Evolutionary conservation across 2,797 vertebrate species (phyloP), one percentile per base, ranked within the genome.

Genomic region (Aphelocoma californica): DNA sequence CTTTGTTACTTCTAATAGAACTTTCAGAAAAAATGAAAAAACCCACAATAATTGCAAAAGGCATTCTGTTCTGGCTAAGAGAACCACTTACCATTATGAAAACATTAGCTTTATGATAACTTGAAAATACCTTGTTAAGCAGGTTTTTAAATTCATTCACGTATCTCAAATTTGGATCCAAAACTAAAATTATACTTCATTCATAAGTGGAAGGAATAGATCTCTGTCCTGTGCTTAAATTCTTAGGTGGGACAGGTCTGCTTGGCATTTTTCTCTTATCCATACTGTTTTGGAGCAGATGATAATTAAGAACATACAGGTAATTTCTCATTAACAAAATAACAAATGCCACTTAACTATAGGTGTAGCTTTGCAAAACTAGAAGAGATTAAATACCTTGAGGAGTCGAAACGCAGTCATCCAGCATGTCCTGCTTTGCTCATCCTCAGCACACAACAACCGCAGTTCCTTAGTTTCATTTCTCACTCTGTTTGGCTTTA

Each of bases 381-480:
- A 70, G 21, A 69, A 77, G 20, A 65, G 44, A 64, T 47, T 17
- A 60, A 14, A 62, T 98, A 99, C 99, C 98, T 99, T 99, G 87
- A 99, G 97, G 48, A 99, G 98, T 92, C 99, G 98, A 98, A 99
- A 99, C 10, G 99, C 99, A 0, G 99, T 99, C 98, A 99, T 99
- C 99, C 99, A 99, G 98, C 99, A 99, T 0, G 98, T 98, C 67
- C 99, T 97, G 97, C 98, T 98, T 97, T 99, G 99, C 73, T 99
- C 99, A 14, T 99, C 99, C 91, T 99, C 99, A 0, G 99, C 99
- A 95, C 99, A 99, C 91, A 99, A 97, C 98, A 99, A 98, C 94
- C 99, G 98, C 82, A 99, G 97, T 87, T 99, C 99, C 97, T 99
- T 99, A 18, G 98, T 97, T 96, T 99, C 99, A 19, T 97, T 98